phyloP scores from a whole-genome alignment of 2,888 invertebrate genomes.

The Ditula angustiorana region DNA sequence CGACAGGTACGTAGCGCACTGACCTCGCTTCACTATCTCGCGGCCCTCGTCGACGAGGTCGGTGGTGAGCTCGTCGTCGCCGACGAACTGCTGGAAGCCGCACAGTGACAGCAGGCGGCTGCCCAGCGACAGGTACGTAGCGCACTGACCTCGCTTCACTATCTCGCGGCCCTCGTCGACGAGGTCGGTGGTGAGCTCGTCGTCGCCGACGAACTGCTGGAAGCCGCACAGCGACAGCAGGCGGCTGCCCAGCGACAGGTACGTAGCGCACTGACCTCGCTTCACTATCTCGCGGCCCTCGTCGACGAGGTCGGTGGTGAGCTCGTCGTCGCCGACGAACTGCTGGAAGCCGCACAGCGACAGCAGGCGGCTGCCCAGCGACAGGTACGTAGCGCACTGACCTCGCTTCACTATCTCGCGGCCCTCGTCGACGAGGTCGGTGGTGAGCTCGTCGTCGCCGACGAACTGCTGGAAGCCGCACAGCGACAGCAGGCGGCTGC shows the following conservation, averaged over 20 bases:
- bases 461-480: slow-evolving; percentile 99
- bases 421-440: slow-evolving; percentile 97
- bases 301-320: slow-evolving; percentile 96
- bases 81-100: slow-evolving; percentile 98
- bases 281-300: slow-evolving; percentile 97
- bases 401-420: slow-evolving; percentile 95
- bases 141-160: slow-evolving; percentile 94
- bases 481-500: slow-evolving; percentile 94
- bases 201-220: slow-evolving; percentile 98
- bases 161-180: slow-evolving; percentile 97
- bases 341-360: slow-evolving; percentile 98
- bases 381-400: slow-evolving; percentile 97
- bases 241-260: slow-evolving; percentile 96
- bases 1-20: slow-evolving; percentile 97
- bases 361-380: slow-evolving; percentile 95
- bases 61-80: slow-evolving; percentile 96
- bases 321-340: slow-evolving; percentile 97
- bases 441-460: slow-evolving; percentile 97
- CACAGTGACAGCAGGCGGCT: slow-evolving; percentile 95
- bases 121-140: slow-evolving; percentile 97
- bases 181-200: slow-evolving; percentile 96
- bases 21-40: slow-evolving; percentile 95
- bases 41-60: slow-evolving; percentile 97
- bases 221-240: slow-evolving; percentile 96
- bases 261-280: slow-evolving; percentile 96